Evolutionary conservation across 2,888 invertebrate species (phyloP), one percentile per base, ranked within the genome.

Genomic region (Caenorhabditis doughertyi): DNA sequence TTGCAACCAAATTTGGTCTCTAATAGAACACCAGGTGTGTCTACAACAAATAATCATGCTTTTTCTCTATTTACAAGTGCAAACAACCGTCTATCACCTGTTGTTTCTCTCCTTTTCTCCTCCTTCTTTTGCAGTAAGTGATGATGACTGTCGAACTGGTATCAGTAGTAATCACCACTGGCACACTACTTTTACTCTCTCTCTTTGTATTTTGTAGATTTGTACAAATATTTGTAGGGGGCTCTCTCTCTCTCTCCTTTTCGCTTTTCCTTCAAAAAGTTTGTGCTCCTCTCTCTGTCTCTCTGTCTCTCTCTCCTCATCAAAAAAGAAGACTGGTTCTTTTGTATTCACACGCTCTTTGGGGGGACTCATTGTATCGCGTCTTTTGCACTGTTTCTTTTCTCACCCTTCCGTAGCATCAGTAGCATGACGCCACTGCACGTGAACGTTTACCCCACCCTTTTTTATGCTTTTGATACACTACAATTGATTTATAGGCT

Each of bases 201-300:
- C 49, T 51, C 60, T n/a, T 29, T 44, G 8, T 44, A 27, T 39
- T 49, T 68, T 39, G 64, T 47, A 27, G 64, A 18, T 42, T n/a
- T 64, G 55, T 49, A 72, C 60, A 72, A 72, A 62, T 62, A 72
- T 72, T 72, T 72, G 60, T n/a, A 39, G 35, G 39, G 11, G 13
- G 9, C 9, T 27, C 47, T 47, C 18, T 25, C 7, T 39, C 44
- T 49, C n/a, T 44, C 23, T 27, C 16, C 3, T 39, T 39, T 16
- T 39, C 13, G 16, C 39, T 39, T 39, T n/a, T n/a, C n/a, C n/a
- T n/a, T n/a, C n/a, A n/a, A n/a, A n/a, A n/a, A n/a, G n/a, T n/a
- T n/a, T n/a, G n/a, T n/a, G n/a, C n/a, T n/a, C 39, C 35, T 39
- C 18, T 35, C 27, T 44, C 16, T 23, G 32, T 42, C 44, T 44